These are phyloP conservation scores for Pteromalus puparum DNA, from an alignment of 1,140 invertebrate genomes.

Conservation along the genomic window DNA sequence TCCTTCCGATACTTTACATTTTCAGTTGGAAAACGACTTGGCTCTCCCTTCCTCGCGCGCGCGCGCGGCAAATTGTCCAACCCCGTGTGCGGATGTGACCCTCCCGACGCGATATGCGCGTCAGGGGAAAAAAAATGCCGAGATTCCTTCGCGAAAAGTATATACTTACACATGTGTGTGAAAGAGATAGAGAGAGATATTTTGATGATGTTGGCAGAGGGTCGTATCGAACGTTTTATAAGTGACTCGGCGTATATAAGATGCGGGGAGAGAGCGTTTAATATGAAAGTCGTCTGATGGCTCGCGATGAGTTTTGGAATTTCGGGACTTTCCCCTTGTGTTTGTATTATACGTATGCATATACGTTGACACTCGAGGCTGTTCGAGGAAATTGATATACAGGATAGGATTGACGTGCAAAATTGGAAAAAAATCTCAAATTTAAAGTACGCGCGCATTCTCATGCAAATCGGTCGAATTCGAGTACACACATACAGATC, in stretches of 20 bases:
- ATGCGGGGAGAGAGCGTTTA: neutral
- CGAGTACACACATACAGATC: neutral
- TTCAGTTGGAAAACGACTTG: neutral
- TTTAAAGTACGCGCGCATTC: neutral
- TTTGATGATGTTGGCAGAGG: neutral
- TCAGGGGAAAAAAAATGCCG: neutral
- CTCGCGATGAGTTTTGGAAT: neutral
- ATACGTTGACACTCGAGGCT: no score
- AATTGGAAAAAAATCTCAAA: neutral
- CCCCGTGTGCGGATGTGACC: neutral
- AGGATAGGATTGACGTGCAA: neutral
- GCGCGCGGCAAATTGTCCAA: neutral
- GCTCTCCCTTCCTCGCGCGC: neutral
- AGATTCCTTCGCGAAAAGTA: neutral
- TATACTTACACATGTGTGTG: neutral
- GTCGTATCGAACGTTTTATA: neutral
- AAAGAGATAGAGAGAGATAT: neutral
- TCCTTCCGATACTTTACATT: neutral
- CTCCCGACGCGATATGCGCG: neutral
- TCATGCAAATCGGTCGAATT: neutral
- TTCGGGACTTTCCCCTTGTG: neutral
- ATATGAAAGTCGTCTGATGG: neutral
- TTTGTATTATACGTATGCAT: neutral
- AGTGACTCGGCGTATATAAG: neutral
- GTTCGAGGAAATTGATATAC: neutral